phyloP scores from a whole-genome alignment of 2,888 invertebrate species.

The Ormyrus nitidulus region DNA sequence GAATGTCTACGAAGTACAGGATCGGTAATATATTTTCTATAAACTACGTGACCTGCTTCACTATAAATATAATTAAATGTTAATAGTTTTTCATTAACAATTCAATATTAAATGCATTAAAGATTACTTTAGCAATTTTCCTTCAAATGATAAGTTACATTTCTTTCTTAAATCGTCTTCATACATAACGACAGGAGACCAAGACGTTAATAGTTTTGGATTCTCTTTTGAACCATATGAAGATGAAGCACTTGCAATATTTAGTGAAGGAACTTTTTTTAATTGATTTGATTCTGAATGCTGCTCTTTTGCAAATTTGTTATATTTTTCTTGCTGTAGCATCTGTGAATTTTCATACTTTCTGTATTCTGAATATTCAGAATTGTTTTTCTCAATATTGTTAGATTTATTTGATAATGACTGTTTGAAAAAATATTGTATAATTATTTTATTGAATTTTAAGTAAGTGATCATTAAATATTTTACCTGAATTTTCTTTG shows the following conservation, averaged over 20 bases:
- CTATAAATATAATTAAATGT: slow-evolving; percentile 56
- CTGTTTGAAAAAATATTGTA: background rate
- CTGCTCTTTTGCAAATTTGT: slow-evolving; percentile 6
- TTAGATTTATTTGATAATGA: slow-evolving; percentile 1
- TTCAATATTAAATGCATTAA: slow-evolving; percentile 2
- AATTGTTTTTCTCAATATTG: background rate
- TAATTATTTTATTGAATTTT: background rate
- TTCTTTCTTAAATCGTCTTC: slow-evolving; percentile 48
- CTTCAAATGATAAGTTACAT: slow-evolving; percentile 65
- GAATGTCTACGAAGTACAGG: slow-evolving; percentile 62
- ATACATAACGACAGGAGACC: slow-evolving; percentile 65
- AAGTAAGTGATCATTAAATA: background rate
- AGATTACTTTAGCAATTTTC: slow-evolving; percentile 69
- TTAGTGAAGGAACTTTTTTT: background rate
- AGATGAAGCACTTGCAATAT: background rate
- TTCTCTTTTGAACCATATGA: slow-evolving; percentile 62
- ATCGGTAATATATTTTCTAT: slow-evolving; percentile 64
- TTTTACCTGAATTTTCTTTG: slow-evolving; percentile 24
- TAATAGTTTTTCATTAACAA: background rate
- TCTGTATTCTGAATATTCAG: background rate
- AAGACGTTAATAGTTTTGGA: slow-evolving; percentile 64
- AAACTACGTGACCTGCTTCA: slow-evolving; percentile 64
- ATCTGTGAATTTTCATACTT: background rate
- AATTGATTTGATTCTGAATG: background rate
- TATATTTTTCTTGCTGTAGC: background rate